These are phyloP conservation scores for Lucinisca nassula DNA, from an alignment of 2,888 invertebrate genomes.

Conservation along the genomic window DNA sequence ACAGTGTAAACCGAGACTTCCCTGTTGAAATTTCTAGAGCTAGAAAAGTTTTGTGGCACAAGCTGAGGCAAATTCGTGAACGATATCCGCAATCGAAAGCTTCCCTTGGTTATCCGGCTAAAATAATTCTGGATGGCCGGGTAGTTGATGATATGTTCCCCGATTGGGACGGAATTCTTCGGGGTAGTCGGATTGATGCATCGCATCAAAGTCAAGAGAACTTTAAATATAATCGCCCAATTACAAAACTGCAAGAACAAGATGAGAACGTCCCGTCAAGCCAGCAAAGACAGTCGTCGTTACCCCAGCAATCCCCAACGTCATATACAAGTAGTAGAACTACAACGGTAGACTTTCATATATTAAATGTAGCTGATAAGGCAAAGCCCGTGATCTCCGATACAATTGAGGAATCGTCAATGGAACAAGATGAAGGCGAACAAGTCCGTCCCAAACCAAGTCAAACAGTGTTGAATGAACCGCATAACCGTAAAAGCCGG, in stretches of 20 bases:
- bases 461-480: background rate
- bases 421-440: background rate
- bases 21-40: background rate
- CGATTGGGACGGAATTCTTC: conserved; percentile 20
- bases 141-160: conserved; percentile 17
- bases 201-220: background rate
- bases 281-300: background rate
- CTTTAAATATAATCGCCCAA: background rate
- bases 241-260: background rate
- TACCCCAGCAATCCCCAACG: background rate
- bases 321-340: background rate
- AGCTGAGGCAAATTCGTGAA: background rate
- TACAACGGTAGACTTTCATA: background rate
- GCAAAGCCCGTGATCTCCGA: background rate
- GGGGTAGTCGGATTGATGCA: background rate
- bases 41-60: background rate
- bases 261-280: background rate
- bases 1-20: background rate
- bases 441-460: background rate
- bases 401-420: background rate
- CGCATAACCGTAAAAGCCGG: background rate
- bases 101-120: conserved; percentile 15
- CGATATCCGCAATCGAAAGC: background rate
- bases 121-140: conserved; percentile 10
- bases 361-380: background rate